Evolutionary conservation across 1,140 invertebrate genomes (phyloP), one percentile per base, ranked within the genome.

Genomic region (Pachyrhynchus sulphureomaculatus): DNA sequence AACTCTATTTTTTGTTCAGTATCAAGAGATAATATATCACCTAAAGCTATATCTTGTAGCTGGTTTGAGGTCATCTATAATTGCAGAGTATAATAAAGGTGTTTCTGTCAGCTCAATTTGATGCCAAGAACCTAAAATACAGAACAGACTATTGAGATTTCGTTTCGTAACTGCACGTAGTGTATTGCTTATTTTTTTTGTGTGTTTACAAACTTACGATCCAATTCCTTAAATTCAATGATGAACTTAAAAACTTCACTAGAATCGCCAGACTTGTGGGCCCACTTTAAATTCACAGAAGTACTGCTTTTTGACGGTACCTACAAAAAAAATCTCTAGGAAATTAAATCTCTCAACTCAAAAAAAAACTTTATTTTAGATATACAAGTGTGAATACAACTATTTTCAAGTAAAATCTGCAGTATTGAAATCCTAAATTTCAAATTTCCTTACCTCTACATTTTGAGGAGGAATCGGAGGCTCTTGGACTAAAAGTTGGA

Each of bases 401-500:
- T n/a, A n/a, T n/a, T n/a, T n/a, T n/a, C n/a, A n/a, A n/a, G n/a
- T n/a, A n/a, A n/a, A n/a, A n/a, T n/a, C n/a, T n/a, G n/a, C n/a
- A n/a, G n/a, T n/a, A n/a, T n/a, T n/a, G n/a, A n/a, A n/a, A n/a
- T n/a, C n/a, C n/a, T n/a, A n/a, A n/a, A n/a, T n/a, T n/a, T n/a
- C n/a, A n/a, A n/a, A n/a, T n/a, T n/a, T 54, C 2, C 84, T 81
- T 17, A 88, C 83, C 71, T 88, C 86, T 29, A 91, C 68, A 36
- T 84, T 81, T 52, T 78, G 81, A 1, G 90, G 89, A 29, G 86
- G 82, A 68, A 86, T 82, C 1, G 90, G 90, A 9, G 86, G 87
- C 72, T 91, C 89, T 83, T 93, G 89, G 0, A 94, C 91, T 48
- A 88, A 80, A 6, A 95, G 77, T 68, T 91, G 87, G 26, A 92